Percentiles rank a stretch among this genome's conserved stretches.
These are phyloP conservation scores for Andricus curvator DNA, from an alignment of 2,888 invertebrate genomes.

Conservation along the genomic window DNA sequence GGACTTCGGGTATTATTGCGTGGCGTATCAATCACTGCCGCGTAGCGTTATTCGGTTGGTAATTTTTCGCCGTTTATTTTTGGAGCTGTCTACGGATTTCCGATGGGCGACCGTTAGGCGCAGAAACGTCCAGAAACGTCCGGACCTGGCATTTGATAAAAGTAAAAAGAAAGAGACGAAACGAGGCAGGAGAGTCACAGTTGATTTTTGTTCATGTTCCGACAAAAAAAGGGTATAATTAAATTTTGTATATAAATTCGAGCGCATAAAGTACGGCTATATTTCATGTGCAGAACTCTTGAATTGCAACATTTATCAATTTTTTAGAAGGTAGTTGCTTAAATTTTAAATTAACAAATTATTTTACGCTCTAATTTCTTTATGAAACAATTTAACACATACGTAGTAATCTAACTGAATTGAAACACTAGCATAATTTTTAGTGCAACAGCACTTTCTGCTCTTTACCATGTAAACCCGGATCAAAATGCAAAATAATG, in stretches of 20 bases:
- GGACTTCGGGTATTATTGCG: conserved; percentile 57
- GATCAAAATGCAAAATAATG: conserved; percentile 40
- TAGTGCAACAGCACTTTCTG: conserved; percentile 22
- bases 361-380: neutral
- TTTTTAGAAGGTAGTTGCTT: too few relatives aligned
- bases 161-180: conserved; percentile 10
- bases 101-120: conserved; percentile 38
- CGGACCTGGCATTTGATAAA: conserved; percentile 30
- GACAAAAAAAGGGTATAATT: neutral
- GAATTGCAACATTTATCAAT: neutral
- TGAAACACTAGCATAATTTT: conserved; percentile 5
- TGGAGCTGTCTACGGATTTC: conserved; percentile 37
- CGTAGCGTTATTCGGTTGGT: conserved; percentile 56
- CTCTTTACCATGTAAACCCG: conserved; percentile 12
- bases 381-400: neutral
- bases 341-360: too few relatives aligned
- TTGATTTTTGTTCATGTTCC: neutral
- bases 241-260: neutral
- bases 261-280: neutral
- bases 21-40: conserved; percentile 66
- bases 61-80: conserved; percentile 38
- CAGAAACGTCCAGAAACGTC: conserved; percentile 34
- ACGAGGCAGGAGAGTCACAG: neutral
- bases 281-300: neutral
- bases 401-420: neutral